Percentiles rank a stretch among this genome's conserved stretches.
phyloP scores from a whole-genome alignment of 1,140 invertebrate genomes.

The Trissolcus basalis region DNA sequence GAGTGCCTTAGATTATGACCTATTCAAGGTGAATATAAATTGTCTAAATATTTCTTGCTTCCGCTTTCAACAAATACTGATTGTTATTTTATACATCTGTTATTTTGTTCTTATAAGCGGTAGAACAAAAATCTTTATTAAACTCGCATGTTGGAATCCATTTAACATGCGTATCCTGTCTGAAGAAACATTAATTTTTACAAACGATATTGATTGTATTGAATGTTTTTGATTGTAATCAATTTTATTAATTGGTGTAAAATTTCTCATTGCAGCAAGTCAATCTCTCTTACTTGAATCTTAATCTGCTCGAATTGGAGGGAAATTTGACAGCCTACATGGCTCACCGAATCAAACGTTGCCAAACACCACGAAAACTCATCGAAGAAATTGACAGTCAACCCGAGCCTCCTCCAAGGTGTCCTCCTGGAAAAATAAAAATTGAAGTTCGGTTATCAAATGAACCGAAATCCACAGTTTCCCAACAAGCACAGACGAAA shows the following conservation, averaged over 20 bases:
- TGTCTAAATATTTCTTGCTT: constrained; percentile 10
- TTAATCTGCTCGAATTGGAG: constrained; percentile 85
- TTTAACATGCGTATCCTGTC: constrained; percentile 43
- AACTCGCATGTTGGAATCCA: constrained; percentile 30
- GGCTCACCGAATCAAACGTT: constrained; percentile 85
- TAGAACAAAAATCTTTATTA: constrained; percentile 44
- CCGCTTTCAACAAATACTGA: neutral
- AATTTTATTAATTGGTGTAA: neutral
- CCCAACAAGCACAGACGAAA: constrained; percentile 64
- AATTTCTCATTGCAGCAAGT: constrained; percentile 79
- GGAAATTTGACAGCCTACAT: constrained; percentile 86
- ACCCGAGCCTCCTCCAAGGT: constrained; percentile 79
- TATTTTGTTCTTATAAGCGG: constrained; percentile 24
- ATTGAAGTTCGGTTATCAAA: constrained; percentile 76
- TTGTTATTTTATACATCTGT: neutral
- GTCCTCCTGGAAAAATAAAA: constrained; percentile 81
- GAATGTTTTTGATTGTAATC: neutral
- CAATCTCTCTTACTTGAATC: constrained; percentile 82
- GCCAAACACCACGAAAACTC: constrained; percentile 83
- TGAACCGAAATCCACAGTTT: constrained; percentile 65
- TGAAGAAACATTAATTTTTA: constrained; percentile 50
- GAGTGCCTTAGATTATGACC: constrained; percentile 85
- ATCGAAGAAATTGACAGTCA: constrained; percentile 86
- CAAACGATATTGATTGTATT: too few relatives aligned
- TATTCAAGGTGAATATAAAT: constrained; percentile 81